Conservation (phyloP, 2,888 invertebrate genomes). For the Agriopis aurantiaria region DNA sequence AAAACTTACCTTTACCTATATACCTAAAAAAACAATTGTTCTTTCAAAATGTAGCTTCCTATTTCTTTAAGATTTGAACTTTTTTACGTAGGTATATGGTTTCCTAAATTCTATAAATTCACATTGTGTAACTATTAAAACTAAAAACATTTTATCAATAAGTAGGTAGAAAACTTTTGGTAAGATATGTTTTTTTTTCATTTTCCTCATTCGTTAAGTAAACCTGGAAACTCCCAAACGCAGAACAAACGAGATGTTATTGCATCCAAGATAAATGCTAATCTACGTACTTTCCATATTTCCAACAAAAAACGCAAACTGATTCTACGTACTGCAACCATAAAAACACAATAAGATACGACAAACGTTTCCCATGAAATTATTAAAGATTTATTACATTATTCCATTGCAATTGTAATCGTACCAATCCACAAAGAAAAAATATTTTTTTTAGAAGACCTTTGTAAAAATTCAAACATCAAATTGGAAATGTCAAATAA, state of each 20-base stretch:
- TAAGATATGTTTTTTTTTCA: no score
- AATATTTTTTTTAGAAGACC: conserved; percentile 1
- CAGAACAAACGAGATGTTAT: conserved; percentile 6
- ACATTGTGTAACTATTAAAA: no score
- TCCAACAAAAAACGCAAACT: conserved; percentile 16
- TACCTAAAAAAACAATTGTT: no score
- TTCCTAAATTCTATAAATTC: no score
- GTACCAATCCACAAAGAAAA: conserved; percentile 30
- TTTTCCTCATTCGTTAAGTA: not conserved
- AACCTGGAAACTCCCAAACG: not conserved
- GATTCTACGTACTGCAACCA: conserved; percentile 10
- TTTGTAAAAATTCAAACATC: conserved; percentile 12
- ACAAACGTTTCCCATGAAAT: conserved; percentile 47
- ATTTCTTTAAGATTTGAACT: no score
- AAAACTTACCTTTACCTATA: not conserved
- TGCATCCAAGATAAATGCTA: conserved; percentile 14
- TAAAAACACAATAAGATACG: conserved; percentile 43
- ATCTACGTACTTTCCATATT: conserved; percentile 24
- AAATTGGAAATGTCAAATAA: conserved; percentile 7
- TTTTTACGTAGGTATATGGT: no score
- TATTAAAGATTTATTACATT: conserved; percentile 55
- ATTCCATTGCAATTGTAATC: conserved; percentile 49
- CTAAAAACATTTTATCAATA: no score
- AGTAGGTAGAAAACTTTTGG: no score
- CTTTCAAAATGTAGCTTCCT: no score